Percentiles rank a stretch among this genome's conserved stretches.
These are phyloP conservation scores for Agrotis puta DNA, from an alignment of 2,888 invertebrate species.

Conservation along the genomic window DNA sequence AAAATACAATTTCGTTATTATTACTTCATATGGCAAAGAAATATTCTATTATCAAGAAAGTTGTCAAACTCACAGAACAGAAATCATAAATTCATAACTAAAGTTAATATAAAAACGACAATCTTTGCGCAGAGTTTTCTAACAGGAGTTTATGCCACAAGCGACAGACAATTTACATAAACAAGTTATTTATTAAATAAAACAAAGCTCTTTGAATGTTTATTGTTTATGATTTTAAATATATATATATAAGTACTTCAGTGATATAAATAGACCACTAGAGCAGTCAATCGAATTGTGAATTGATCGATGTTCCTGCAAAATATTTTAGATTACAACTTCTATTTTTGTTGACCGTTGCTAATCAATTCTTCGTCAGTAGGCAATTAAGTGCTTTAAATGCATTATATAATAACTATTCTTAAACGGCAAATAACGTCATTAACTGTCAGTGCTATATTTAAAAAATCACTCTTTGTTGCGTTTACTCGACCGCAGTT, in stretches of 20 bases:
- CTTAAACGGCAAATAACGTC: not conserved
- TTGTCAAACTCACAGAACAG: not conserved
- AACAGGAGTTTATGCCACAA: constrained; percentile 52
- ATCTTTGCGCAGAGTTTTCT: constrained; percentile 53
- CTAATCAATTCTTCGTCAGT: constrained; percentile 10
- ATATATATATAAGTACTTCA: no score
- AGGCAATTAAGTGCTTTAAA: no score
- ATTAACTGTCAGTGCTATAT: not conserved
- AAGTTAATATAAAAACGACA: constrained; percentile 31
- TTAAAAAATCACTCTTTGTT: no score
- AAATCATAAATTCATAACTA: not conserved
- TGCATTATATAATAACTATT: not conserved
- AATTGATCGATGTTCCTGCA: constrained; percentile 8
- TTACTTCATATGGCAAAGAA: not conserved
- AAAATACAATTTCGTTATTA: no score
- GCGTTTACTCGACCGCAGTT: not conserved
- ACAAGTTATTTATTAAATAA: not conserved
- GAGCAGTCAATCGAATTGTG: not conserved
- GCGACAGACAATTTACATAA: not conserved
- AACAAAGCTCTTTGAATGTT: not conserved
- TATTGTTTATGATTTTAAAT: no score
- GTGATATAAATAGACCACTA: no score
- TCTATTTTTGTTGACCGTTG: constrained; percentile 29
- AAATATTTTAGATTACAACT: constrained; percentile 14
- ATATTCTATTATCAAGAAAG: not conserved